phyloP scores from a whole-genome alignment of 2,113 vertebrate genomes.

The Neolamprologus hecqui region DNA sequence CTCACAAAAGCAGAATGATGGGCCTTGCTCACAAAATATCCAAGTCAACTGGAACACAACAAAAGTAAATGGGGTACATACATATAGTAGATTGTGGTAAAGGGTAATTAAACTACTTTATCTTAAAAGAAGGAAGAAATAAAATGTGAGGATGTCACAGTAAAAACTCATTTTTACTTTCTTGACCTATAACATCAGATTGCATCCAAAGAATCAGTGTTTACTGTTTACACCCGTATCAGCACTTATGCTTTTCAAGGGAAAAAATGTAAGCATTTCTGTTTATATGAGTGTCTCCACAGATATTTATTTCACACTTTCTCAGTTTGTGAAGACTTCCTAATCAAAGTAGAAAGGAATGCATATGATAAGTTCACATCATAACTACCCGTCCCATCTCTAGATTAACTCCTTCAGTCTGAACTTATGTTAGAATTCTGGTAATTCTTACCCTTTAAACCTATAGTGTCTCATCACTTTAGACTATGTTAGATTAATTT shows the following conservation, averaged over 20 bases:
- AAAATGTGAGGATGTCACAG: not conserved
- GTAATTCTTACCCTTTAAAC: not conserved
- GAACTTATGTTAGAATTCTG: not conserved
- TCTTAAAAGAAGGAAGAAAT: not conserved
- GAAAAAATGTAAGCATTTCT: not conserved
- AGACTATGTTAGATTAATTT: too few species aligned
- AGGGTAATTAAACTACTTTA: not conserved
- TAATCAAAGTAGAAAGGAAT: not conserved
- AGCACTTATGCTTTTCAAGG: not conserved
- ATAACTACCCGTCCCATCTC: not conserved
- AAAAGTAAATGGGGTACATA: not conserved
- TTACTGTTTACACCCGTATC: not conserved
- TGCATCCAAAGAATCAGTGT: not conserved
- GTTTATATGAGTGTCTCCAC: not conserved
- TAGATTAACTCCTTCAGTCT: not conserved
- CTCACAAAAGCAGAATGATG: not conserved
- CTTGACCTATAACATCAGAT: not conserved
- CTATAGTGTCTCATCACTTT: not conserved
- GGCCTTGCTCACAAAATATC: not conserved
- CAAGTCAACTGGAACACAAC: rapidly evolving
- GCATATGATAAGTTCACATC: not conserved
- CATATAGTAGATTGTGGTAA: not conserved
- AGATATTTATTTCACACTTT: not conserved
- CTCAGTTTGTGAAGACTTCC: not conserved
- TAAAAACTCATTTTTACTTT: not conserved